Percentiles rank a stretch among this genome's conserved stretches.
Evolutionary conservation across 2,888 invertebrate genomes (phyloP).

Genomic region (Rotaria macrura): DNA sequence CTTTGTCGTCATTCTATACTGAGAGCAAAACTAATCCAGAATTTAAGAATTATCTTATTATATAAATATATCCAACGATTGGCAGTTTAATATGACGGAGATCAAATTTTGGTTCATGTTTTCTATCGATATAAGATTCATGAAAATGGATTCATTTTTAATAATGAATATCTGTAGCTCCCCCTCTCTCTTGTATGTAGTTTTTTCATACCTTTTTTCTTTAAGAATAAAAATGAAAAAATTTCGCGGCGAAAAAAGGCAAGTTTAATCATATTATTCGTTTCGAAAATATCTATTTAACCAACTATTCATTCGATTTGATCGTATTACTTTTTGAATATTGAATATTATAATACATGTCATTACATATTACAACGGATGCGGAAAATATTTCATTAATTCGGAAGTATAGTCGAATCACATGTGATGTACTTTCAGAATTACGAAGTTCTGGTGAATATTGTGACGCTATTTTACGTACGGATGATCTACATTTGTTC

Average conservation of each 20-base stretch:
- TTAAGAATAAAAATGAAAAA: no score
- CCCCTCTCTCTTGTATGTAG: no score
- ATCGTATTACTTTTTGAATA: not conserved
- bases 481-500: constrained; percentile 21
- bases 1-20: no score
- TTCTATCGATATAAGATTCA: no score
- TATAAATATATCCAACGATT: no score
- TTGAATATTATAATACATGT: not conserved
- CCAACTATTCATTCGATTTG: not conserved
- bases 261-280: not conserved
- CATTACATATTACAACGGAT: not conserved
- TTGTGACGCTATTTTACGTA: constrained; percentile 15
- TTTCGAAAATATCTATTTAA: not conserved
- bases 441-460: constrained; percentile 20
- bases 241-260: not conserved
- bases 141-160: no score
- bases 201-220: no score
- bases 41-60: no score
- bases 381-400: not conserved
- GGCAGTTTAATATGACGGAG: no score
- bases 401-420: constrained; percentile 15
- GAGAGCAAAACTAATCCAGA: no score
- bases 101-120: no score
- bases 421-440: constrained; percentile 23
- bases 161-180: no score